These are phyloP conservation scores for Drosophila kanekoi DNA, from an alignment of 2,888 invertebrate species.

Conservation along the genomic window DNA sequence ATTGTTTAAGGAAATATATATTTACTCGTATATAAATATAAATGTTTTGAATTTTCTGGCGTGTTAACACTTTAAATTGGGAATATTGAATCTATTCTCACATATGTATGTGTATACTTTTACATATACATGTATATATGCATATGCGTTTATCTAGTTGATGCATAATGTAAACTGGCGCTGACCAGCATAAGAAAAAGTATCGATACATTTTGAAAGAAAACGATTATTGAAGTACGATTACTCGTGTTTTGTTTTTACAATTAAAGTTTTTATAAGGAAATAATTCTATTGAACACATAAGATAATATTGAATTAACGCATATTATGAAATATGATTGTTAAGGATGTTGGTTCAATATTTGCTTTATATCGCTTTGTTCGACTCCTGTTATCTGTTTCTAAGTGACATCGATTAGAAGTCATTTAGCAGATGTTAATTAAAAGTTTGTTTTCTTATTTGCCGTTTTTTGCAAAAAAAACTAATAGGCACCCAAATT, in stretches of 20 bases:
- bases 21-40: constrained; percentile 36
- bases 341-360: background rate
- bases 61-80: background rate
- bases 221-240: background rate
- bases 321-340: too few relatives aligned
- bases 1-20: constrained; percentile 50
- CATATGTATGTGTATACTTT: background rate
- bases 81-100: background rate
- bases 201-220: constrained; percentile 9
- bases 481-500: background rate
- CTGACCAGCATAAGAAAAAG: background rate
- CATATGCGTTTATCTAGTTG: background rate
- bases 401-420: constrained; percentile 1
- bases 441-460: constrained; percentile 7
- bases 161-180: background rate
- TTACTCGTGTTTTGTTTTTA: background rate
- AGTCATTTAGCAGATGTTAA: constrained; percentile 8
- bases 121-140: background rate
- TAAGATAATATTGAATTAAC: too few relatives aligned
- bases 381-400: background rate
- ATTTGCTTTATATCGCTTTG: background rate
- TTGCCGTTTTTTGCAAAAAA: constrained; percentile 1
- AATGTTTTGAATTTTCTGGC: constrained; percentile 12
- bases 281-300: background rate
- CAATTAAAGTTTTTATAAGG: background rate